These are phyloP conservation scores for Tachysurus fulvidraco DNA, from an alignment of 2,113 vertebrate genomes.

Conservation along the genomic window DNA sequence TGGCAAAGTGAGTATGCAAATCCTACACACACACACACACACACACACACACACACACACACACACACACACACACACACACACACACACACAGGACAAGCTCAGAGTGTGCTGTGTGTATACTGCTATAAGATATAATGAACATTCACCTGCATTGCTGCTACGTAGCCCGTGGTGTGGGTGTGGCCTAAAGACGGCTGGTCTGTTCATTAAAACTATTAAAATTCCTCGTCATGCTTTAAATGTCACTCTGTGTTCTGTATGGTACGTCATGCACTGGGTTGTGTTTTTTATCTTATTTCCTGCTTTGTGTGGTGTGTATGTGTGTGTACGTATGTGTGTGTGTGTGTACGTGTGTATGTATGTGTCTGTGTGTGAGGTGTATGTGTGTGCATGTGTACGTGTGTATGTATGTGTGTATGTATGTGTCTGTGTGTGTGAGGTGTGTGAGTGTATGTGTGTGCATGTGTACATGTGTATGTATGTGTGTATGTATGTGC, in stretches of 20 bases:
- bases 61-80: neutral
- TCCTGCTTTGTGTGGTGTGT: no score
- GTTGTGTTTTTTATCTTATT: neutral
- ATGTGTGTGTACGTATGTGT: no score
- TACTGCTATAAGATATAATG: neutral
- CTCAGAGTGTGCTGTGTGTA: neutral
- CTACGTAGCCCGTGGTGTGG: neutral
- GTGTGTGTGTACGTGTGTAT: no score
- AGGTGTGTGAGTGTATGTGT: no score
- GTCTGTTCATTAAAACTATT: neutral
- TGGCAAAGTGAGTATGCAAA: constrained; percentile 75
- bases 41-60: neutral
- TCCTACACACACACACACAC: neutral
- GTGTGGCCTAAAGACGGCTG: neutral
- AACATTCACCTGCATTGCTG: neutral
- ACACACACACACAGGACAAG: neutral
- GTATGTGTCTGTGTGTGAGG: no score
- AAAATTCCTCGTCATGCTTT: neutral
- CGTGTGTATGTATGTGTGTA: no score
- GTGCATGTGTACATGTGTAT: no score
- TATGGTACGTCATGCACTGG: no score
- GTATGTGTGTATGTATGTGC: no score
- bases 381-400: no score
- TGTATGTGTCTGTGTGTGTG: no score
- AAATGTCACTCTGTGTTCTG: neutral